Base-by-base conservation (phyloP, 2,113 vertebrate species). In the Litocranius walleri region DNA sequence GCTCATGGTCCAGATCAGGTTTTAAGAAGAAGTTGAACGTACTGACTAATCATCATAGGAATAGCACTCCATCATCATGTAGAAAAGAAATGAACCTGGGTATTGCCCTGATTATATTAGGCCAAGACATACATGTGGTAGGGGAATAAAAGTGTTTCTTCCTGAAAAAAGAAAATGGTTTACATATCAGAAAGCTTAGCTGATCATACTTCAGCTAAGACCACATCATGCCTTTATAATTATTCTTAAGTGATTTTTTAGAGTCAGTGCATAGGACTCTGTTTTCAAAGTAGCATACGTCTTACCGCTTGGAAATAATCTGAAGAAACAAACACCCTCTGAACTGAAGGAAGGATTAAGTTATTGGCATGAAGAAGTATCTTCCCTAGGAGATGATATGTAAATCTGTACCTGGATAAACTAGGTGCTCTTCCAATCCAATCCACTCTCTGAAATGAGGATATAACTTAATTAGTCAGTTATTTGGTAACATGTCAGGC, bases 401-500 rank as follows among this genome's bases (percentile, higher is more conserved):
- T 62, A 96, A 45, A 85, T 77, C 21, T 64, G 36, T 30, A 61
- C 80, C 91, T 78, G 50, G 80, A 92, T 91, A 95, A 62, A 71
- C 57, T 64, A 90, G 40, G 74, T 71, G 50, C 23, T 82, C 87
- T 92, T 96, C 67, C 50, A 56, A 33, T 56, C 56, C 13, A 36
- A 50, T 67, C 54, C 43, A 45, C 30, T 86, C 57, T 94, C 77
- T 91, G 30, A 94, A 92, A 45, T 36, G 10, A 91, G 85, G 57
- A 59, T 92, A 78, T 85, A 91, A 92, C 92, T 96, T 95, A 96
- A 93, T 80, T 61, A 93, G 61, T 56, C 87, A 74, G 90, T 92
- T 97, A 92, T 97, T 91, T 97, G 95, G 78, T 95, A 84, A 81
- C 27, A 36, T 80, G 91, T 94, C 93, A 97, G 91, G 23, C 52